Evolutionary conservation across 1,140 invertebrate species (phyloP), one percentile per base, ranked within the genome.

Genomic region (Nasonia vitripennis): DNA sequence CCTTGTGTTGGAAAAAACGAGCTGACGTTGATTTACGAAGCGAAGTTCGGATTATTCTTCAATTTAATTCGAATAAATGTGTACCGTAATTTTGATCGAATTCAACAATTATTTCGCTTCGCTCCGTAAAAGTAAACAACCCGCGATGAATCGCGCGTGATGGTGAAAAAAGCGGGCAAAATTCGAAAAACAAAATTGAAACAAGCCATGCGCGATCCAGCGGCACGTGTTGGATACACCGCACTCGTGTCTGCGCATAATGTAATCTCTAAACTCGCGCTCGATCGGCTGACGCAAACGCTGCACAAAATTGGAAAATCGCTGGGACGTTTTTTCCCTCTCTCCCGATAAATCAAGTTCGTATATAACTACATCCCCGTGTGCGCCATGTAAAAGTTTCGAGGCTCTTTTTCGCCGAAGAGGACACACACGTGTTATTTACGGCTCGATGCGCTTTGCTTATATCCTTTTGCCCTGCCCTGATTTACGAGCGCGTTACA

Each of bases 151-250:
- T 67, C n/a, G 62, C n/a, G 62, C 62, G 14, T 20, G 62, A n/a
- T 0, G 27, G 0, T 27, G 27, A 67, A 67, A n/a, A n/a, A n/a
- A n/a, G 20, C 20, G 20, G n/a, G 12, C 48, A 73, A 27, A 27
- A 73, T 10, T 5, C 20, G 27, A 48, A 84, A 70, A 14, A 6
- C 62, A n/a, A 17, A 67, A 84, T 37, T 73, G 45, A 75, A 79
- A 55, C 34, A 51, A 78, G 2, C 85, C 45, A 89, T 67, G 9
- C 9, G 41, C 7, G 41, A 41, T 41, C 4, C 41, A 62, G 14
- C 55, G 55, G 20, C 55, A 20, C 55, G 20, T 62, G 17, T 62
- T 55, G 7, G 51, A n/a, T 62, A n/a, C 27, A 27, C 20, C 2
- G 3, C 51, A 62, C 6, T 62, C 55, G 55, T 62, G 55, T 62